These are phyloP conservation scores for Pammene aurita DNA, from an alignment of 2,888 invertebrate genomes.

Conservation along the genomic window DNA sequence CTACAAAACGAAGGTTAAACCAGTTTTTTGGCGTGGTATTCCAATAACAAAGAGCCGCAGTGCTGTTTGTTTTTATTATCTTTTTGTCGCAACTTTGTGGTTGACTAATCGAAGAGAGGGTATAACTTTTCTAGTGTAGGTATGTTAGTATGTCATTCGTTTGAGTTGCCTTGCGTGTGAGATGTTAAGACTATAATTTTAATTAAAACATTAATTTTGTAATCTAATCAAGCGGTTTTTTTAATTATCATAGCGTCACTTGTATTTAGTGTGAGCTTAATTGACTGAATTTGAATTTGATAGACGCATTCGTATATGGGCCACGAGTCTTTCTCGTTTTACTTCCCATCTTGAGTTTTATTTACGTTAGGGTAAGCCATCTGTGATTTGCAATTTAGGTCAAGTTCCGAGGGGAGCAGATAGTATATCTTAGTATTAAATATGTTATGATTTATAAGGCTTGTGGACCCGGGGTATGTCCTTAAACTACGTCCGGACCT, in stretches of 20 bases:
- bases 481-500: too few species aligned
- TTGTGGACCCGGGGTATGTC: too few species aligned
- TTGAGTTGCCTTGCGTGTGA: not conserved
- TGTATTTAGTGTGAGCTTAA: too few species aligned
- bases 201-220: too few species aligned
- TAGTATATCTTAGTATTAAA: not conserved
- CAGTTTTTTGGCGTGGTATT: constrained; percentile 2
- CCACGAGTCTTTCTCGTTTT: not conserved
- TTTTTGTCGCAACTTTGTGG: not conserved
- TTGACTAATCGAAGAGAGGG: too few species aligned
- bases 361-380: constrained; percentile 15
- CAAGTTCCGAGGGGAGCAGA: constrained; percentile 26
- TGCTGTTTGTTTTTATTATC: not conserved
- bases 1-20: constrained; percentile 10
- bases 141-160: not conserved
- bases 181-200: too few species aligned
- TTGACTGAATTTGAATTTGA: too few species aligned
- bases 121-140: too few species aligned
- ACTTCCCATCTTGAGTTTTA: constrained; percentile 15
- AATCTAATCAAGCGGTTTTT: too few species aligned
- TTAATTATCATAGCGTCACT: too few species aligned
- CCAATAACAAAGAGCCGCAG: not conserved
- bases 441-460: not conserved
- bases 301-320: not conserved
- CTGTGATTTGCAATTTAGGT: constrained; percentile 23